Evolutionary conservation across 1,140 invertebrate species (phyloP), one percentile per base, ranked within the genome.

Genomic region (Drosophila lacteicornis): DNA sequence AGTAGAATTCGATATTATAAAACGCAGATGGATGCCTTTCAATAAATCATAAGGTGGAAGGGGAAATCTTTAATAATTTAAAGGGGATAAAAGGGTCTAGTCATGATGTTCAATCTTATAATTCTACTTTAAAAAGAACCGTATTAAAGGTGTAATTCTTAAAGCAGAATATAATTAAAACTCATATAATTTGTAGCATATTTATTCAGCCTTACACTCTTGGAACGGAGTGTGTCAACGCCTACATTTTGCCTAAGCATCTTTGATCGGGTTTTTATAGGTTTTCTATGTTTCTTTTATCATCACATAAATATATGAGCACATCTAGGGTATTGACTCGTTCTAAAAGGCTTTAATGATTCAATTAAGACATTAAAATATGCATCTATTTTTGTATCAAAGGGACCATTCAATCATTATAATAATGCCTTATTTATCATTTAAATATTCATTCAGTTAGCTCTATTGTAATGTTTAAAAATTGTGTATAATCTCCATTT

Each of bases 1-100:
- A 59, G 67, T 38, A 38, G 17, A 30, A 65, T 61, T 22, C 19
- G 15, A 65, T 45, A 61, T 65, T 19, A 25, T 36, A 45, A 22
- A n/a, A 43, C 30, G 25, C 17, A 27, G 55, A 65, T 43, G 38
- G 25, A 59, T 60, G 55, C 25, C 53, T 33, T 22, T 30, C 12
- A 33, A 58, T 63, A 33, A 59, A 65, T 3, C 38, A 60, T 25
- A n/a, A 22, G 51, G 13, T 30, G 17, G 17, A 22, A 15, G 2
- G 8, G 33, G 6, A 38, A n/a, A 15, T 55, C 0, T 19, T 19
- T 55, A 12, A 38, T 9, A 5, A 38, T 36, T 13, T 22, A 8
- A 38, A 53, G 0, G 17, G 17, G 13, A 38, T 19, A 27, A 38
- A 3, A 1, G 12, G 22, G 2, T 53, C 6, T 36, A 36, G 12